Conservation (phyloP, 2,797 vertebrate genomes). For the Gymnopithys bicolor region DNA sequence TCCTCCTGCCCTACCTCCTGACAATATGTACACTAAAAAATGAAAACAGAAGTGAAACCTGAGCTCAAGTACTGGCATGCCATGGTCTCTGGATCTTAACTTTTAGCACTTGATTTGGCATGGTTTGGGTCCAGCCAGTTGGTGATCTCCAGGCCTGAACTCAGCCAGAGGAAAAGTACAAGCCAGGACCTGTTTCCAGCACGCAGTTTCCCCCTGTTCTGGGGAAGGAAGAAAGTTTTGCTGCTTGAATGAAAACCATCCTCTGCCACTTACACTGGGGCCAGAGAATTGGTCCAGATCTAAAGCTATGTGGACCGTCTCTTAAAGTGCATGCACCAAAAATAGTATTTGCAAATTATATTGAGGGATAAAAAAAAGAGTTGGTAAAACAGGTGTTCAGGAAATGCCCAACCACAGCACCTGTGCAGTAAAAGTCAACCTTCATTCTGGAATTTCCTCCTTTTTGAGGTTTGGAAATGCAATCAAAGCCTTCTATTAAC, state of each 20-base stretch:
- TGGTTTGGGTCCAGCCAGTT: not conserved
- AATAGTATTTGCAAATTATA: constrained; percentile 11
- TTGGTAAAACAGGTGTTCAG: constrained; percentile 29
- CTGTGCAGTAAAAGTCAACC: constrained; percentile 18
- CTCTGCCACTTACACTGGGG: not conserved
- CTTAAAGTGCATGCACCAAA: not conserved
- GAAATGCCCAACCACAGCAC: constrained; percentile 14
- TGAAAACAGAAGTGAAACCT: not conserved
- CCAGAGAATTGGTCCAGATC: not conserved
- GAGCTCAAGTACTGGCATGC: not conserved
- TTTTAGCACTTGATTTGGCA: not conserved
- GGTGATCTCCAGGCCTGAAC: not conserved
- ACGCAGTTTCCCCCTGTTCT: not conserved
- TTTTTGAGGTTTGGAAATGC: constrained; percentile 20
- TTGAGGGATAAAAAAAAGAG: not conserved
- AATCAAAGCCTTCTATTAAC: constrained; percentile 17
- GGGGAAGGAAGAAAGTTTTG: not conserved
- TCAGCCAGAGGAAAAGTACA: not conserved
- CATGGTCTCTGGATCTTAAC: not conserved
- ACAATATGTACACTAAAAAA: not conserved
- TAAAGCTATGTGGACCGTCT: constrained; percentile 15
- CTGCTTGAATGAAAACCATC: not conserved
- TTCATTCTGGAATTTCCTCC: constrained; percentile 26
- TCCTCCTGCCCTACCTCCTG: not conserved
- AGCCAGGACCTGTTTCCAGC: not conserved